A percentile compares a stretch with the other conserved stretches of the same genome.
phyloP scores from a whole-genome alignment of 2,797 vertebrate genomes.

The Arctocebus calabarensis region DNA sequence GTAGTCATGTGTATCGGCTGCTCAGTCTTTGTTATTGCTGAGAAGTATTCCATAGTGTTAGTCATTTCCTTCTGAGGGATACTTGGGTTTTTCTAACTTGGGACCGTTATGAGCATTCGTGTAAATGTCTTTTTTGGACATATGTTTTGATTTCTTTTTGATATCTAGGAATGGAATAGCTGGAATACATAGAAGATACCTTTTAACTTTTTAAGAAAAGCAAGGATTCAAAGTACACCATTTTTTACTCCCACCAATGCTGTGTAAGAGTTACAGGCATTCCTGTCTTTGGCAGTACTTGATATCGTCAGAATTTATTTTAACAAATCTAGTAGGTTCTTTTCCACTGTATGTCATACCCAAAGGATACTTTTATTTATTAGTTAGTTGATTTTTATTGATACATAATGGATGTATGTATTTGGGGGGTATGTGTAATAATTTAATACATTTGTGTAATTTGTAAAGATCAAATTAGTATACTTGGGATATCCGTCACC shows the following conservation, averaged over 20 bases:
- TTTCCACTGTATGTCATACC: background rate
- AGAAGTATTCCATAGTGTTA: background rate
- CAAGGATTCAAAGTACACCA: background rate
- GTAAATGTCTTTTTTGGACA: background rate
- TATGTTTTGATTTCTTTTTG: conserved; percentile 8
- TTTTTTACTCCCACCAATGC: background rate
- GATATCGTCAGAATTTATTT: background rate
- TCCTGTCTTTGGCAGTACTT: background rate
- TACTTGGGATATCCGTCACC: background rate
- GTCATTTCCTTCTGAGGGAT: background rate
- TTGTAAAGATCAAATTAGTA: background rate
- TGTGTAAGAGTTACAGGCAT: background rate
- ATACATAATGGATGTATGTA: background rate
- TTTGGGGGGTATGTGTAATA: background rate
- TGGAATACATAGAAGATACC: background rate
- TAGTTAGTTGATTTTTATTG: background rate
- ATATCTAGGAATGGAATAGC: background rate
- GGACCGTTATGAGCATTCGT: background rate
- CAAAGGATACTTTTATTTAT: background rate
- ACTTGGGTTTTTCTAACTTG: background rate
- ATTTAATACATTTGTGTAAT: background rate
- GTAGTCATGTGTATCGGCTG: too few relatives aligned
- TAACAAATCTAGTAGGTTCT: background rate
- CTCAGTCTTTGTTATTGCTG: background rate
- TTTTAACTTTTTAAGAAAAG: background rate